Evolutionary conservation across 2,888 invertebrate species (phyloP).

Genomic region (Apodemia mormo): DNA sequence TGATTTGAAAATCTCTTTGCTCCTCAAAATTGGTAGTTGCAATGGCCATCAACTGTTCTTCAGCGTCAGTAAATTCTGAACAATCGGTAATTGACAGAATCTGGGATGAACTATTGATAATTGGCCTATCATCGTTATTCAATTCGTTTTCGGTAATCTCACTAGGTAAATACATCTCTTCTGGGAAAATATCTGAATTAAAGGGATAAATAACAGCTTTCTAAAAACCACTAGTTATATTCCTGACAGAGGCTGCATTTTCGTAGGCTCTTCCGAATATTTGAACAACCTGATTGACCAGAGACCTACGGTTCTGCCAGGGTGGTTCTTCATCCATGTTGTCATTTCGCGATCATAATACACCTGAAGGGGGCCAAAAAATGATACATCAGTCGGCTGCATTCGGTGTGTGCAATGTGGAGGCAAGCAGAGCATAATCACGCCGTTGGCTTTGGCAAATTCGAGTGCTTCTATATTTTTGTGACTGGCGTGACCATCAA

Average conservation of each 20-base stretch:
- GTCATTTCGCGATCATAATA: slow-evolving; percentile 41
- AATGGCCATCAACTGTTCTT: too few species aligned
- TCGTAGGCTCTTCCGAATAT: slow-evolving; percentile 27
- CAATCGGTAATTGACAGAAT: too few species aligned
- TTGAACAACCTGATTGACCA: slow-evolving; percentile 41
- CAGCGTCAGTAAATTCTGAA: too few species aligned
- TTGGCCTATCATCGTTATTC: too few species aligned
- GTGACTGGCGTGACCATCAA: slow-evolving; percentile 29
- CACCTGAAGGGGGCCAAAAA: slow-evolving; percentile 21
- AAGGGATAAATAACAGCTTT: slow-evolving; percentile 33
- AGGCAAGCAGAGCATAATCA: slow-evolving; percentile 23
- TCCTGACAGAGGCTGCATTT: too few species aligned
- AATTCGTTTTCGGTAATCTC: background rate
- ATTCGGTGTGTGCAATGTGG: slow-evolving; percentile 25
- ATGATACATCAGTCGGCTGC: slow-evolving; percentile 19
- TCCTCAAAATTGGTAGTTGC: too few species aligned
- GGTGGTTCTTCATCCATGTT: slow-evolving; percentile 43
- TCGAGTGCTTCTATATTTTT: slow-evolving; percentile 26
- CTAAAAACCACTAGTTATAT: slow-evolving; percentile 1
- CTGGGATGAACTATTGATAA: too few species aligned
- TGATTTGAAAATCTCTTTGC: too few species aligned
- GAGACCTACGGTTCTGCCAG: slow-evolving; percentile 44
- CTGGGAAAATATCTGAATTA: slow-evolving; percentile 31
- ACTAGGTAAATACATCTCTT: slow-evolving; percentile 42
- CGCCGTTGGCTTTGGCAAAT: slow-evolving; percentile 28